Evolutionary conservation across 1,140 invertebrate species (phyloP), one percentile per base, ranked within the genome.

Genomic region (Homalodisca vitripennis): DNA sequence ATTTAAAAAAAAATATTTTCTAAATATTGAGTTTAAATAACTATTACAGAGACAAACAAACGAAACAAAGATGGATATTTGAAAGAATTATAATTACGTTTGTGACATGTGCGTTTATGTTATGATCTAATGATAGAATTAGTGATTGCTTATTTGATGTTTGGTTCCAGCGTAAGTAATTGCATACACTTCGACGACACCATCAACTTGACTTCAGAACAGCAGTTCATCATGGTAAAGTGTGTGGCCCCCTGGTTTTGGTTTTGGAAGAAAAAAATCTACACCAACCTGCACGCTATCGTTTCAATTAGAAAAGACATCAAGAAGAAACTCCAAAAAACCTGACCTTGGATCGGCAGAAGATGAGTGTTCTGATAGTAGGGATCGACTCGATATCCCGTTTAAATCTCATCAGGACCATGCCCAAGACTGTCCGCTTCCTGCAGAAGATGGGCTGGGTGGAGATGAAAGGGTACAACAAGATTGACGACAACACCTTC

Each of bases 311-410:
- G 6, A 41, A 6, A 6, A 10, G 6, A 6, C 6, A 17, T 41
- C 6, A 41, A 41, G 34, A 6, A 41, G 34, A 0, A 31, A 70
- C 75, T 64, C 72, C 66, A 30, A 62, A 29, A 68, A 62, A 48
- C 70, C 69, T 6, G 57, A 63, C 34, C 34, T 41, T 17, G 17
- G 34, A 41, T 41, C 27, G 69, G 22, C n/a, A n/a, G n/a, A 77
- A 76, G 64, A 72, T 71, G 26, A 75, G 75, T 31, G 71, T 78
- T 46, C 81, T 96, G 27, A 81, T 96, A 13, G 77, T 96, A n/a
- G 94, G 94, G 0, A 83, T 97, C 17, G 94, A 96, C 77, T 89
- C 92, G 0, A 85, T 95, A 0, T 97, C 94, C 0, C 83, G 92
- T 55, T 81, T 95, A 77, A 82, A 63, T 79, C 86, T 95, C 14